Base-by-base conservation (phyloP, 2,113 vertebrate species). In the Suncus etruscus region DNA sequence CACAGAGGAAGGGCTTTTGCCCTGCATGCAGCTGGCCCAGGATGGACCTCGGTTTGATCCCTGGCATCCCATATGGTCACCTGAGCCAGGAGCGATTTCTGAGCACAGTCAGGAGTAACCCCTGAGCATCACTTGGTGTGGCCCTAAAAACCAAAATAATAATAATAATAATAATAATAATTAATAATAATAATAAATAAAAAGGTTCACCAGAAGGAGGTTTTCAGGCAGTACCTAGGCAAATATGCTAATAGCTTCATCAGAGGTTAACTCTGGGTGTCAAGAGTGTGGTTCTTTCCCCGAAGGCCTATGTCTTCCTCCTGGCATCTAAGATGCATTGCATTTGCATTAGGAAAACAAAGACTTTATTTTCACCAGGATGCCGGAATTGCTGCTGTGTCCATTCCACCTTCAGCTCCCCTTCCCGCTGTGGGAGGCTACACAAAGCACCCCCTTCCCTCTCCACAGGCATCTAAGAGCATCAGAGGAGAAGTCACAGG, bases 161-260 rank as follows among this genome's bases (percentile, higher is more conserved):
- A n/a, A n/a, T n/a, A n/a, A n/a, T n/a, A n/a, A n/a, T n/a, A n/a
- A n/a, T n/a, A n/a, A n/a, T n/a, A n/a, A n/a, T n/a, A n/a, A n/a
- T n/a, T n/a, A n/a, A n/a, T n/a, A n/a, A n/a, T n/a, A 48, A 76
- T 25, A 68, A 29, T 31, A 87, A 73, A 88, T 85, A 79, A 14
- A 78, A 87, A 78, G 31, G 24, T 45, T 50, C 76, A 50, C 18
- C 45, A 2, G 82, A 82, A 54, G 68, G 68, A 78, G 11, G 15
- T 39, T 27, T 90, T 61, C 32, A 48, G 32, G 15, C 9, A 12
- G 27, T 29, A 66, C 61, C 20, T 39, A 54, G 11, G 51, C 51
- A 54, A 54, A 80, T 24, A 39, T 50, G 48, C 65, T 83, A 79
- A 92, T 74, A 48, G 24, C 65, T 31, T 85, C 54, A 88, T 69